phyloP scores from a whole-genome alignment of 1,140 invertebrate species.

The Thereuonema tuberculata region DNA sequence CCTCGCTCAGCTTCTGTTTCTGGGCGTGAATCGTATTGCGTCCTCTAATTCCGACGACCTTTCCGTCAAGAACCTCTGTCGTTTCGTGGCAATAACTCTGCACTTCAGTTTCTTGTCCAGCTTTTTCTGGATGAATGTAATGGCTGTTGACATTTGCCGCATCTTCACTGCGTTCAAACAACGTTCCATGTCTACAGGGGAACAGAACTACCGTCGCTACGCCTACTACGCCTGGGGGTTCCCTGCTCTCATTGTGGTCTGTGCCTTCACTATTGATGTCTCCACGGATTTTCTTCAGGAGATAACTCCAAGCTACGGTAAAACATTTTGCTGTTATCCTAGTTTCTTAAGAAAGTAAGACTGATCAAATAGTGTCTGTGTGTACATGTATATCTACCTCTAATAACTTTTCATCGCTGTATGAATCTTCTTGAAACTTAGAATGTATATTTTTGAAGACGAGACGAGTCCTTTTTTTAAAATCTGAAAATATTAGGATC shows the following conservation, averaged over 20 bases:
- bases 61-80: slow-evolving; percentile 29
- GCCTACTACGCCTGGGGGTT: slow-evolving; percentile 28
- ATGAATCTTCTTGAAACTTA: too few relatives aligned
- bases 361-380: too few relatives aligned
- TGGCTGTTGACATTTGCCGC: slow-evolving; percentile 92
- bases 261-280: slow-evolving; percentile 22
- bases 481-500: too few relatives aligned
- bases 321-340: too few relatives aligned
- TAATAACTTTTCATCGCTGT: too few relatives aligned
- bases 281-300: too few relatives aligned
- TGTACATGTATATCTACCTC: too few relatives aligned
- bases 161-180: slow-evolving; percentile 38
- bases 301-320: too few relatives aligned
- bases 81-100: slow-evolving; percentile 54
- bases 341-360: too few relatives aligned
- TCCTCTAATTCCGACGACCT: too few relatives aligned
- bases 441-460: too few relatives aligned
- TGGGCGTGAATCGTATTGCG: neutral
- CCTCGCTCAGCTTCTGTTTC: slow-evolving; percentile 35
- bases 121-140: slow-evolving; percentile 92
- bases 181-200: neutral
- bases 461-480: too few relatives aligned
- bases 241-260: slow-evolving; percentile 22
- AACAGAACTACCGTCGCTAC: slow-evolving; percentile 8
- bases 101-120: slow-evolving; percentile 88